phyloP scores from a whole-genome alignment of 2,113 vertebrate species.

The Heliornis fulica region DNA sequence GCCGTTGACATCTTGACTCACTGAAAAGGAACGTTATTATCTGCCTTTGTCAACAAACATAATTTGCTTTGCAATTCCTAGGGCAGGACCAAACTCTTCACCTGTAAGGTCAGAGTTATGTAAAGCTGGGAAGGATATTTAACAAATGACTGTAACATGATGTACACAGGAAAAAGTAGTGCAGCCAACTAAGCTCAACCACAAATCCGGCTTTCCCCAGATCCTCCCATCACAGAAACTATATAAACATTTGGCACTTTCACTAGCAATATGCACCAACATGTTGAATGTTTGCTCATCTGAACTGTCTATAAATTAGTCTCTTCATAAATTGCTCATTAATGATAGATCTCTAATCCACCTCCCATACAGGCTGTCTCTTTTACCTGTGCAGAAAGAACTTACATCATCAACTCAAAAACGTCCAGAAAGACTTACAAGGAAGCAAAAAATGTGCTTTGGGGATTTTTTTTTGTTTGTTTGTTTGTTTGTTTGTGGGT shows the following conservation, averaged over 20 bases:
- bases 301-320: neutral
- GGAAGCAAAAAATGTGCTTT: neutral
- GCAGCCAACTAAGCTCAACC: neutral
- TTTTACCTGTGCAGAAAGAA: neutral
- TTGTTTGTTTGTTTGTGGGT: no score
- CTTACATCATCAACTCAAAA: neutral
- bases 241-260: neutral
- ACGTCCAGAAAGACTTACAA: neutral
- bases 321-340: neutral
- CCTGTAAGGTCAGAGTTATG: neutral
- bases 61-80: neutral
- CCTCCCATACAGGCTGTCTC: neutral
- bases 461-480: neutral
- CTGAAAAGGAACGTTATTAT: conserved; percentile 15
- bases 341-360: neutral
- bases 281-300: neutral
- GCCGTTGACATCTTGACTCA: neutral
- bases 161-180: neutral
- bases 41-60: conserved; percentile 8
- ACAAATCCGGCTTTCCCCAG: neutral
- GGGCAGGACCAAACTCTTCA: conserved; percentile 24
- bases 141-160: neutral
- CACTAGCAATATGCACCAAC: neutral
- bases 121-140: conserved; percentile 11
- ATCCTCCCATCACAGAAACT: neutral